phyloP scores from a whole-genome alignment of 2,888 invertebrate species.

The Bembecia ichneumoniformis region DNA sequence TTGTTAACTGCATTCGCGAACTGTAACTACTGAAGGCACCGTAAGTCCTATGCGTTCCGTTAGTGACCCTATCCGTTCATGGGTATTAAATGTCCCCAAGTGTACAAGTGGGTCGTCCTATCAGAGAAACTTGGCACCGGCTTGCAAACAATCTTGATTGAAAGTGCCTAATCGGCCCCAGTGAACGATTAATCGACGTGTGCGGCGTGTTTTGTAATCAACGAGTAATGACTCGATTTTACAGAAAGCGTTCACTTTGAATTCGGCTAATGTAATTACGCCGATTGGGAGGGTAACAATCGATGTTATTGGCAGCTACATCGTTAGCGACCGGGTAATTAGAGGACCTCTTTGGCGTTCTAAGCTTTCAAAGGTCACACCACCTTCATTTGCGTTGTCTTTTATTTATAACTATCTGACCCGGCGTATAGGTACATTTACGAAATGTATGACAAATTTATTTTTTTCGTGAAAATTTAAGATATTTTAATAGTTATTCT shows the following conservation, averaged over 20 bases:
- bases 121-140: constrained; percentile 39
- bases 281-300: neutral
- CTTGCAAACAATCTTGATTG: constrained; percentile 57
- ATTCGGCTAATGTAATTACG: neutral
- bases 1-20: no score
- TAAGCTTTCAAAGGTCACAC: neutral
- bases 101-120: neutral
- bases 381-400: no score
- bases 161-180: constrained; percentile 49
- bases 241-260: neutral
- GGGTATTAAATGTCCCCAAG: neutral
- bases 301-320: neutral
- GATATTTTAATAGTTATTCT: no score
- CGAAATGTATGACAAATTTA: no score
- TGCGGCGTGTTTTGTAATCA: constrained; percentile 1
- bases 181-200: constrained; percentile 30
- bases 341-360: neutral
- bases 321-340: neutral
- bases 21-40: no score
- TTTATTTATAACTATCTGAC: no score
- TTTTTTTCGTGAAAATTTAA: no score
- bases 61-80: no score
- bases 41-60: no score
- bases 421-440: no score
- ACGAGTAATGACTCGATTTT: neutral